Evolutionary conservation across 2,888 invertebrate species (phyloP), one percentile per base, ranked within the genome.

Genomic region (Polia nebulosa): DNA sequence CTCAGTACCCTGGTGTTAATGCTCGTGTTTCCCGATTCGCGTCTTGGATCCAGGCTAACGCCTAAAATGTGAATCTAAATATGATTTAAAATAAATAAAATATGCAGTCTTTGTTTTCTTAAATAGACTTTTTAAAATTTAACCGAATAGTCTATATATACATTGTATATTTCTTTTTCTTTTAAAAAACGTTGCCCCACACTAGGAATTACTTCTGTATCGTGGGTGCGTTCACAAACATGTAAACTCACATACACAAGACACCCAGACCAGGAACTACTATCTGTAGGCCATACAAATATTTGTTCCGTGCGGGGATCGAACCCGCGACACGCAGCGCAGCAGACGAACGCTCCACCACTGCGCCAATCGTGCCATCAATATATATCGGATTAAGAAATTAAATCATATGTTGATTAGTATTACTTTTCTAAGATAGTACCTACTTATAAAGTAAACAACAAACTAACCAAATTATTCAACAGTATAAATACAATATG

Each of bases 41-140:
- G 2, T n/a, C 72, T 5, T 90, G 90, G 90, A 89, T 90, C 13
- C 82, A 83, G 55, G 22, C 61, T 27, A 89, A 90, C 29, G 84
- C 85, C 29, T 90, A 85, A 85, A 49, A 49, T 36, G 9, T 62
- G 5, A 63, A 51, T 52, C 11, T 34, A 27, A 20, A n/a, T 56
- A 17, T 36, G 3, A 45, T 52, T n/a, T 41, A 56, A 60, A 68
- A 22, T 4, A 1, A 25, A 53, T 1, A 15, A 39, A 47, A 53
- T 15, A 20, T 17, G 5, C 0, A 0, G 1, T 63, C 17, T 7
- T 34, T 20, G 6, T 67, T 70, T 62, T 0, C 1, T 32, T 51
- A 39, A 25, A 36, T n/a, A 15, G 1, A 13, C 9, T 6, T 22
- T 36, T 11, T 11, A 25, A 6, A 45, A 22, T 13, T 1, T 22